Conservation (phyloP, 2,113 vertebrate species). For the Sula dactylatra region DNA sequence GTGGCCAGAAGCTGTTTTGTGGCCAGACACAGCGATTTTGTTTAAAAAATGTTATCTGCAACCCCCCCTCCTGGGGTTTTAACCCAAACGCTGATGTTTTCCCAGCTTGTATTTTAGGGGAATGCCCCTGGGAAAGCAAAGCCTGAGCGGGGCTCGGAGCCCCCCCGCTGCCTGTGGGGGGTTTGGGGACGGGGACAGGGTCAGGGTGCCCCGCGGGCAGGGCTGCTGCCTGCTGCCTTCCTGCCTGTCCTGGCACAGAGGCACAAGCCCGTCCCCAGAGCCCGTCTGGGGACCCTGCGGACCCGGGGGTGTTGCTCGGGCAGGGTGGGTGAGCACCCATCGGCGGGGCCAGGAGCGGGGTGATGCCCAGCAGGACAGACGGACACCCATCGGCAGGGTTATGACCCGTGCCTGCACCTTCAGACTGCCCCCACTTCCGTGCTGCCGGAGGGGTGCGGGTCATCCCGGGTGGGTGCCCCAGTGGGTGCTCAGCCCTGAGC, state of each 20-base stretch:
- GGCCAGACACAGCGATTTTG: slow-evolving; percentile 23
- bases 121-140: neutral
- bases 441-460: neutral
- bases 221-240: neutral
- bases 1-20: neutral
- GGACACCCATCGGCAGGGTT: neutral
- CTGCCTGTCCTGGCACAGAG: neutral
- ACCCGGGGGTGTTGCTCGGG: neutral
- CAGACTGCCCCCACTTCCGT: too few relatives aligned
- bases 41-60: neutral
- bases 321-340: neutral
- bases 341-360: neutral
- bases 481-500: neutral
- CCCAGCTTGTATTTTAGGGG: neutral
- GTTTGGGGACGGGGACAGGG: neutral
- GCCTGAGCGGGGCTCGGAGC: fast-evolving
- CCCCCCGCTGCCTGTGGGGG: fast-evolving
- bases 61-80: neutral
- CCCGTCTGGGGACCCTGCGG: fast-evolving
- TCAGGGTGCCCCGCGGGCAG: neutral
- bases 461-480: neutral
- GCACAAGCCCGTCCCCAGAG: neutral
- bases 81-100: neutral
- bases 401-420: neutral
- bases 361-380: neutral